These are phyloP conservation scores for Petroica traversi DNA, from an alignment of 2,113 vertebrate species.

Conservation along the genomic window DNA sequence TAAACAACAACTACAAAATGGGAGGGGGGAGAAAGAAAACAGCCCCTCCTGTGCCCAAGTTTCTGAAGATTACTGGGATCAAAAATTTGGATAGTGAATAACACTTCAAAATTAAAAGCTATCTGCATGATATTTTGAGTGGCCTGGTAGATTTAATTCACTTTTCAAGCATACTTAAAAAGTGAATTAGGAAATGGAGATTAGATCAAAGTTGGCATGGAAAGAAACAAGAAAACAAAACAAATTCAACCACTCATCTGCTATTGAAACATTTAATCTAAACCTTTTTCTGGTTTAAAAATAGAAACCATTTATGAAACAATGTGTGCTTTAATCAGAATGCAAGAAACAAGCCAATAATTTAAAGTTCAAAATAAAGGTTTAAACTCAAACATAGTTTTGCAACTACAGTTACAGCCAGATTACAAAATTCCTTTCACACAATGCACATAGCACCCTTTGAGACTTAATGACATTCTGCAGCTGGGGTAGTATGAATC, in stretches of 20 bases:
- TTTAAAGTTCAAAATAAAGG: slow-evolving; percentile 30
- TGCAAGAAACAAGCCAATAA: slow-evolving; percentile 12
- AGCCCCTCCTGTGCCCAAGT: neutral
- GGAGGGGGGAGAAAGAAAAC: neutral
- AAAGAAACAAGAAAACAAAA: slow-evolving; percentile 44
- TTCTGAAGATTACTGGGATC: neutral
- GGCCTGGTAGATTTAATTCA: neutral
- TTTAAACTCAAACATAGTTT: slow-evolving; percentile 57
- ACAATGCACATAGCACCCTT: slow-evolving; percentile 67
- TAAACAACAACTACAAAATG: no score
- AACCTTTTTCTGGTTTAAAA: slow-evolving; percentile 15
- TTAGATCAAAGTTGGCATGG: neutral
- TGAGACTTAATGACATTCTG: slow-evolving; percentile 73
- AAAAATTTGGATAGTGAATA: slow-evolving; percentile 29
- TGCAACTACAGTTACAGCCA: slow-evolving; percentile 57
- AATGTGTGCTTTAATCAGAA: slow-evolving; percentile 1
- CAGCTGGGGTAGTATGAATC: slow-evolving; percentile 67
- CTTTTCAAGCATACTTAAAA: slow-evolving; percentile 22
- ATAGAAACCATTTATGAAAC: slow-evolving; percentile 23
- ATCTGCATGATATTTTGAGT: neutral
- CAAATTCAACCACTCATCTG: neutral
- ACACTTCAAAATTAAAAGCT: slow-evolving; percentile 3
- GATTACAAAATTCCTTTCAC: slow-evolving; percentile 71
- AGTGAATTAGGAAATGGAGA: slow-evolving; percentile 15
- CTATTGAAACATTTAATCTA: neutral